Percentiles rank a stretch among this genome's conserved stretches.
Evolutionary conservation across 2,113 vertebrate genomes (phyloP).

Genomic region (Rhizomys pruinosus): DNA sequence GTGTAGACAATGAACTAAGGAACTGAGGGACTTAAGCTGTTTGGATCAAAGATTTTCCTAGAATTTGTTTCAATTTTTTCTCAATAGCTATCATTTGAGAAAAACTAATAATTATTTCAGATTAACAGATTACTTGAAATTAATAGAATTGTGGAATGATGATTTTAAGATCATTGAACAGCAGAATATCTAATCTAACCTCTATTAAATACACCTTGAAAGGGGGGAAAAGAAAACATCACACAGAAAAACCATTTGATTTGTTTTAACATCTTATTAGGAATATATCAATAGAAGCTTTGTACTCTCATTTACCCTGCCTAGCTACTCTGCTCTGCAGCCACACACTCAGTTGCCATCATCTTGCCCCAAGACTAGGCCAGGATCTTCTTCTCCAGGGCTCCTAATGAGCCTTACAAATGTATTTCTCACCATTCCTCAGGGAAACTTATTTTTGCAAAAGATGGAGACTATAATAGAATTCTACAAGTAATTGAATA

Average conservation of each 20-base stretch:
- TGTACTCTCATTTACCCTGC: too few relatives aligned
- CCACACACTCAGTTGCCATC: too few relatives aligned
- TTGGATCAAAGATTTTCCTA: background rate
- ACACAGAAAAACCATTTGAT: background rate
- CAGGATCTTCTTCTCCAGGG: too few relatives aligned
- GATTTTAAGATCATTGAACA: conserved; percentile 18
- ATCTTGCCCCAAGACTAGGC: too few relatives aligned
- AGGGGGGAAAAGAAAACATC: background rate
- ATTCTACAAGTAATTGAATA: too few relatives aligned
- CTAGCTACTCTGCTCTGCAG: too few relatives aligned
- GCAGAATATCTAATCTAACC: background rate
- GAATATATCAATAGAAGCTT: background rate
- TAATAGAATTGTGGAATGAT: background rate
- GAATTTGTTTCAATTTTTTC: background rate
- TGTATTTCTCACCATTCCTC: too few relatives aligned
- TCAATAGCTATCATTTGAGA: background rate
- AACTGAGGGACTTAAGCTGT: rapidly evolving
- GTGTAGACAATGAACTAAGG: background rate
- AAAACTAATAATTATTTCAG: background rate
- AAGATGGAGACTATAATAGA: too few relatives aligned
- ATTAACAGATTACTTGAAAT: background rate
- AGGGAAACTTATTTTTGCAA: too few relatives aligned
- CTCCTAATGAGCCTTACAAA: too few relatives aligned
- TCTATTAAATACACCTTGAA: background rate
- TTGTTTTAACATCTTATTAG: background rate